Base-by-base conservation (phyloP, 2,888 invertebrate genomes). In the Philereme transversata region DNA sequence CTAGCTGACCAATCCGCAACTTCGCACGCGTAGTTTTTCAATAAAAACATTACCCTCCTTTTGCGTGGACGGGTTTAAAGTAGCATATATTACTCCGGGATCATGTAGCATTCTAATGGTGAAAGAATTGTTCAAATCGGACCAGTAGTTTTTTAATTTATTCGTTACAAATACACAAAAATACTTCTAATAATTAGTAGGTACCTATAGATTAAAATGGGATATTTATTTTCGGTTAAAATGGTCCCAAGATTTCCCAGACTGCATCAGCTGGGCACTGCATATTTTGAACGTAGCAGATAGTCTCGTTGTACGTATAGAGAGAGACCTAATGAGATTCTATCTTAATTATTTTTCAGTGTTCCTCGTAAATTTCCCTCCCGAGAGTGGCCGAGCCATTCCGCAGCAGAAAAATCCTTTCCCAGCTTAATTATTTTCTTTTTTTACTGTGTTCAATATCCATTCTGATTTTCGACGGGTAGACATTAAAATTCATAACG, bases 401-500 rank as follows among this genome's bases (percentile, higher is more conserved):
- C 72, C 75, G 78, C 75, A 75, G 78, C 74, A 78, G 82, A 82
- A 87, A 84, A 81, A 86, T 85, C 78, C 82, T 81, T 84, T 80
- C 77, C 75, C 73, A 73, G 80, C 79, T 86, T 86, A 85, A 87
- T 87, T 84, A 83, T 86, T 86, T 84, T 78, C 81, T 81, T 83
- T 83, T 82, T 87, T 86, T 83, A 80, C 79, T 74, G 78, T 82
- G 82, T 83, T 86, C 86, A 88, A 88, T 90, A 88, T 89, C 84
- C 85, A 82, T 87, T 83, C 75, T 67, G 83, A 86, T 88, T 87
- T 87, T 84, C 82, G 82, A 76, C 71, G 81, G 82, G 83, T 73
- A 80, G 81, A 82, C 82, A 87, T 88, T 87, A 86, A 87, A 88
- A 90, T 90, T 90, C 88, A 90, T 88, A 87, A 84, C 85, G 83